phyloP scores from a whole-genome alignment of 2,797 vertebrate genomes.

The Mus spretus region DNA sequence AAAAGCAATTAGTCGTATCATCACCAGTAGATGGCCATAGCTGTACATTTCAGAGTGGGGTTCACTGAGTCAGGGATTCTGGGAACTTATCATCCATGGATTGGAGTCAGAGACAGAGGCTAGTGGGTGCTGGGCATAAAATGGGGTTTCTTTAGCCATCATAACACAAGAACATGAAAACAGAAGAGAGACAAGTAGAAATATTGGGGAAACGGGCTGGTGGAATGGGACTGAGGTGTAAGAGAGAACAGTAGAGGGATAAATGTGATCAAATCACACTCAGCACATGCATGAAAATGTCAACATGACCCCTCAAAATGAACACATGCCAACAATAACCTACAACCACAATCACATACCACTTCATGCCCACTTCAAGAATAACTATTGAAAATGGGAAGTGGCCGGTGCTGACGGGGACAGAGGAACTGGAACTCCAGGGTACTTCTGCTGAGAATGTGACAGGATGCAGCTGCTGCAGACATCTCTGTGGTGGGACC shows the following conservation, averaged over 20 bases:
- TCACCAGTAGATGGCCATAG: background rate
- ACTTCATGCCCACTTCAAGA: background rate
- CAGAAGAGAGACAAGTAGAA: background rate
- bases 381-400: constrained; percentile 4
- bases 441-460: background rate
- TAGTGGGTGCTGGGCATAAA: background rate
- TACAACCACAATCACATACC: background rate
- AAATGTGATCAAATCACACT: background rate
- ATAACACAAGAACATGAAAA: background rate
- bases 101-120: background rate
- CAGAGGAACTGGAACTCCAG: background rate
- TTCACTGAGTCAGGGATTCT: background rate
- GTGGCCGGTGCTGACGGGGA: background rate
- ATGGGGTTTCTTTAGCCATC: background rate
- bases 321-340: background rate
- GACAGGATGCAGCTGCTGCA: background rate
- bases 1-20: background rate
- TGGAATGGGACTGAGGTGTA: background rate
- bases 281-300: no score
- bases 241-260: background rate
- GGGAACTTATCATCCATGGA: background rate
- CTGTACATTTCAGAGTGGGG: background rate
- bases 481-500: no score
- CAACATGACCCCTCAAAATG: background rate
- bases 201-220: background rate